Evolutionary conservation across 2,113 vertebrate species (phyloP).

Genomic region (Cromileptes altivelis): DNA sequence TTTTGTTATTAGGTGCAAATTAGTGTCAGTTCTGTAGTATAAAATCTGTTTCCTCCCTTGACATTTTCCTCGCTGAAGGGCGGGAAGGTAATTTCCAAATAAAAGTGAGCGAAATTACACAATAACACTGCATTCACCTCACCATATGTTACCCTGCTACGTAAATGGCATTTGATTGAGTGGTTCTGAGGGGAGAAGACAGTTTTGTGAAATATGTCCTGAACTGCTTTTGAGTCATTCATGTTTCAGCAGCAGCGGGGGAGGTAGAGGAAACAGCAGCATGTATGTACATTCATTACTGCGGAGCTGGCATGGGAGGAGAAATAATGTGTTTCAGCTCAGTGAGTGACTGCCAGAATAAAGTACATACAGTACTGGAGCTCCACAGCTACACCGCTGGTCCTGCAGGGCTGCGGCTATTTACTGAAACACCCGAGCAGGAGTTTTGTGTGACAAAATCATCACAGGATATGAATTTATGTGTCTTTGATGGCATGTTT

Average conservation of each 20-base stretch:
- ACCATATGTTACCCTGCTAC: slow-evolving; percentile 46
- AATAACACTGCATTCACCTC: slow-evolving; percentile 23
- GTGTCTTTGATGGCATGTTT: slow-evolving; percentile 34
- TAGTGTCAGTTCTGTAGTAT: slow-evolving; percentile 48
- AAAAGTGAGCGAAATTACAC: slow-evolving; percentile 39
- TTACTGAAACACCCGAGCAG: slow-evolving; percentile 11
- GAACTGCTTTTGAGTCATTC: slow-evolving; percentile 76
- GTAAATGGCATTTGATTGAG: slow-evolving; percentile 68
- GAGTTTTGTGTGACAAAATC: slow-evolving; percentile 43
- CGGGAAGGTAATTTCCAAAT: slow-evolving; percentile 55
- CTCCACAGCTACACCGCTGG: not conserved
- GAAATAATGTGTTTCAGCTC: slow-evolving; percentile 77
- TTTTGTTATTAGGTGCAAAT: slow-evolving; percentile 66
- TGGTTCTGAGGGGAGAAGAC: slow-evolving; percentile 64
- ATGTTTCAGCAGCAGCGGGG: slow-evolving; percentile 73
- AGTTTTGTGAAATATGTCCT: slow-evolving; percentile 71
- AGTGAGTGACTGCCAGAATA: slow-evolving; percentile 72
- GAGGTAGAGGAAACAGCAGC: slow-evolving; percentile 73
- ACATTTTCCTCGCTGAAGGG: slow-evolving; percentile 23
- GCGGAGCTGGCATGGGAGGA: slow-evolving; percentile 63
- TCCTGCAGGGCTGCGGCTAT: not conserved
- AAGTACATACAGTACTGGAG: slow-evolving; percentile 43
- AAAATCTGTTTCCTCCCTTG: slow-evolving; percentile 45
- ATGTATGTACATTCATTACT: slow-evolving; percentile 82
- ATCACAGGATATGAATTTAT: slow-evolving; percentile 22